Percentiles rank a stretch among this genome's conserved stretches.
These are phyloP conservation scores for Urophycis tenuis DNA, from an alignment of 2,797 vertebrate species.

Conservation along the genomic window DNA sequence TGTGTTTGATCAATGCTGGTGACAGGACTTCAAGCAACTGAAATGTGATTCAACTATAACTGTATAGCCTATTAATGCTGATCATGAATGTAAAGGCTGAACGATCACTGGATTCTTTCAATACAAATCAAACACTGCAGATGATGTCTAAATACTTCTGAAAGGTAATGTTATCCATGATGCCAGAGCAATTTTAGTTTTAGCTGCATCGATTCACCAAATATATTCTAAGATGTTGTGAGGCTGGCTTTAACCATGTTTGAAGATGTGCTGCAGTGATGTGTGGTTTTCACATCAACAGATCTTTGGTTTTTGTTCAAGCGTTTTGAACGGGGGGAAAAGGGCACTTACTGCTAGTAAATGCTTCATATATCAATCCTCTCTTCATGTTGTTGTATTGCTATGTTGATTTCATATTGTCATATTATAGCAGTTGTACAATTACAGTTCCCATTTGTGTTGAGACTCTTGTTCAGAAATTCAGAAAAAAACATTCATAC, in stretches of 20 bases:
- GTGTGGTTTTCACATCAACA: background rate
- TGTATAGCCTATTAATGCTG: background rate
- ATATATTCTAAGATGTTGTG: background rate
- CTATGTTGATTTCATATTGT: background rate
- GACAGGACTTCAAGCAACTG: conserved; percentile 1
- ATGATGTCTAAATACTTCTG: background rate
- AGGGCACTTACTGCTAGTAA: background rate
- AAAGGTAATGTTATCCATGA: background rate
- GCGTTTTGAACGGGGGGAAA: background rate
- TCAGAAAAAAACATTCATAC: background rate
- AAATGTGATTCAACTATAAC: background rate
- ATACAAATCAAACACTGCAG: background rate
- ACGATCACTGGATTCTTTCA: background rate
- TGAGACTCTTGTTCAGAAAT: background rate
- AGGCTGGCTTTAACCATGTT: background rate
- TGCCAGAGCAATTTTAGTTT: background rate
- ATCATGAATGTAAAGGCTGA: background rate
- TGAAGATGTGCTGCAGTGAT: conserved; percentile 1
- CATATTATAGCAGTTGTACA: too few species aligned
- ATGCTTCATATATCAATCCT: background rate
- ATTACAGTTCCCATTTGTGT: background rate
- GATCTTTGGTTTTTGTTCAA: background rate
- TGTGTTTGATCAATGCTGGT: background rate
- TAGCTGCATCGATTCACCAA: background rate
- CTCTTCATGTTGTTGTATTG: background rate